A percentile compares a stretch with the other conserved stretches of the same genome.
These are phyloP conservation scores for Tachystola acroxantha DNA, from an alignment of 2,888 invertebrate species.

Conservation along the genomic window DNA sequence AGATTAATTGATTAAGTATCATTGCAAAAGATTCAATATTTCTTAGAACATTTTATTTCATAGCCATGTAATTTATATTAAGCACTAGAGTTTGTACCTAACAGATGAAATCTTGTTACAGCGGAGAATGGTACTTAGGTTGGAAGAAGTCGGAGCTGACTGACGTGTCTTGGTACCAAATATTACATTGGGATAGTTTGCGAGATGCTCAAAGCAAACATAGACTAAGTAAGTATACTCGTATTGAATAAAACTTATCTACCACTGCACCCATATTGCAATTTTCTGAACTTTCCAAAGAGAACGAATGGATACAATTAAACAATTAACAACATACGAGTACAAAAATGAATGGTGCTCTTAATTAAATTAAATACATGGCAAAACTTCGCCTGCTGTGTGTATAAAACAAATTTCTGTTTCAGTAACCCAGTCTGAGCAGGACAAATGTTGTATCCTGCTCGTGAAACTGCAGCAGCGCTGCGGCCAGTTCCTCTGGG, in stretches of 20 bases:
- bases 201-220: conserved; percentile 97
- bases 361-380: too few relatives aligned
- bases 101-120: conserved; percentile 71
- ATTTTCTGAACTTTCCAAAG: too few relatives aligned
- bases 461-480: conserved; percentile 93
- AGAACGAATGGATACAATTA: too few relatives aligned
- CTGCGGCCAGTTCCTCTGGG: conserved; percentile 94
- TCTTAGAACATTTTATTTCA: too few relatives aligned
- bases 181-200: conserved; percentile 97
- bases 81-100: too few relatives aligned
- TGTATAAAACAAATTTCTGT: too few relatives aligned
- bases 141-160: conserved; percentile 92
- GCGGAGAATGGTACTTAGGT: conserved; percentile 97
- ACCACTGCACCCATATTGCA: background rate
- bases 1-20: conserved; percentile 29
- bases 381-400: too few relatives aligned
- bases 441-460: conserved; percentile 97
- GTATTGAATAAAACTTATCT: background rate
- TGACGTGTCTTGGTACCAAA: conserved; percentile 97
- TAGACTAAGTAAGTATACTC: conserved; percentile 90
- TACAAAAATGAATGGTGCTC: too few relatives aligned
- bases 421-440: conserved; percentile 97
- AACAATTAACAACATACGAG: too few relatives aligned
- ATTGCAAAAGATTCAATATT: background rate
- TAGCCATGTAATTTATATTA: too few relatives aligned